Evolutionary conservation across 1,140 invertebrate species (phyloP).

Genomic region (Planococcus citri): DNA sequence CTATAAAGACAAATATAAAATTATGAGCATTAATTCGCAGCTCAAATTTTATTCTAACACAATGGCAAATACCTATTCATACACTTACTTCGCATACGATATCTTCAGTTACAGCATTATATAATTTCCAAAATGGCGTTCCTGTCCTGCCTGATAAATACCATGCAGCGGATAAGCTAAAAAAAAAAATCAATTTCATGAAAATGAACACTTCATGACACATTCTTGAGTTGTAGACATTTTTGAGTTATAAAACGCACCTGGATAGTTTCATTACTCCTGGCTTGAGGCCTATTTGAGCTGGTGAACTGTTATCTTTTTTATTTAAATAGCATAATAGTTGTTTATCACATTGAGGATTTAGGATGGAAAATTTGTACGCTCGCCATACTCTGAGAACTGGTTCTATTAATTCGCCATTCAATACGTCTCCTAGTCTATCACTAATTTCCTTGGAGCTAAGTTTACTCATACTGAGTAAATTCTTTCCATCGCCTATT

Average conservation of each 20-base stretch:
- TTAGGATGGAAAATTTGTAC: conserved; percentile 53
- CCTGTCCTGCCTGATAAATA: conserved; percentile 48
- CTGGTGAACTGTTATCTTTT: conserved; percentile 36
- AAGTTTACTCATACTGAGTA: conserved; percentile 40
- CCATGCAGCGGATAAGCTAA: conserved; percentile 54
- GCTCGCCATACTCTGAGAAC: conserved; percentile 52
- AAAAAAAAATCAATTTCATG: conserved; percentile 21
- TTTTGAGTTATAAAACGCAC: conserved; percentile 25
- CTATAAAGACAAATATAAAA: conserved; percentile 41
- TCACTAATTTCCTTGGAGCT: conserved; percentile 48
- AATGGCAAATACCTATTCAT: background rate
- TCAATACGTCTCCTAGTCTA: conserved; percentile 59
- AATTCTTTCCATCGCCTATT: conserved; percentile 50
- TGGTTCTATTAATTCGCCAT: conserved; percentile 63
- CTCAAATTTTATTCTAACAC: background rate
- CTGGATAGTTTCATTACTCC: conserved; percentile 51
- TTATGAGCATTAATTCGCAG: background rate
- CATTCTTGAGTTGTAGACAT: background rate
- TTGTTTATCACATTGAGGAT: conserved; percentile 58
- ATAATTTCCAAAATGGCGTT: conserved; percentile 48
- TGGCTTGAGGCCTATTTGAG: conserved; percentile 43
- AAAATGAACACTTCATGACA: background rate
- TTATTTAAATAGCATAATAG: conserved; percentile 61
- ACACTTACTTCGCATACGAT: conserved; percentile 43
- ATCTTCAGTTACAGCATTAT: conserved; percentile 44